Evolutionary conservation across 2,888 invertebrate genomes (phyloP).

Genomic region (Cotesia congregata): DNA sequence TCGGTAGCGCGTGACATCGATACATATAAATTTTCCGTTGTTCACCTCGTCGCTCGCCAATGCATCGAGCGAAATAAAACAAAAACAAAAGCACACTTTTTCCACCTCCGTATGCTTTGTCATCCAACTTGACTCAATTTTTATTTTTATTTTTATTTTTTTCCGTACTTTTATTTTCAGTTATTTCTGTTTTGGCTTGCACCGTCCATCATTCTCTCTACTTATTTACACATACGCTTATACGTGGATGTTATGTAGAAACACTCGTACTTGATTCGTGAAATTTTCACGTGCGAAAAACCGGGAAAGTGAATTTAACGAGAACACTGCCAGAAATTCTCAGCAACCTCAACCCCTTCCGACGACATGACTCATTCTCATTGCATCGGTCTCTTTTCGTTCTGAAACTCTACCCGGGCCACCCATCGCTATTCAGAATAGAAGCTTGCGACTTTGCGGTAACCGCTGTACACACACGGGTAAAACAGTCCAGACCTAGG

Average conservation of each 20-base stretch:
- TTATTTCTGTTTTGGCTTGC: neutral
- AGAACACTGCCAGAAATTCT: constrained; percentile 27
- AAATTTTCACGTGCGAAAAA: constrained; percentile 36
- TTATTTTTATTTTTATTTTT: constrained; percentile 24
- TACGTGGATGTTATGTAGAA: neutral
- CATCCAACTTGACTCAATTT: constrained; percentile 1
- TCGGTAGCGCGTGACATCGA: constrained; percentile 24
- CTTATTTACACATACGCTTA: neutral
- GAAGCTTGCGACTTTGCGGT: constrained; percentile 13
- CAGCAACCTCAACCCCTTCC: constrained; percentile 21
- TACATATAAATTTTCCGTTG: constrained; percentile 30
- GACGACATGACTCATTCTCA: constrained; percentile 18
- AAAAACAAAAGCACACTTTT: constrained; percentile 4
- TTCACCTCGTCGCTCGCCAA: constrained; percentile 1
- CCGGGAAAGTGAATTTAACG: constrained; percentile 26
- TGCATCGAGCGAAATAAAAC: neutral
- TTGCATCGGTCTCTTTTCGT: neutral
- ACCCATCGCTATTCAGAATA: constrained; percentile 1
- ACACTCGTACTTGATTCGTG: constrained; percentile 17
- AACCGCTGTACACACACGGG: neutral
- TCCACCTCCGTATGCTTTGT: neutral
- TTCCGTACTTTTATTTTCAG: constrained; percentile 6
- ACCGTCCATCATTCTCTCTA: constrained; percentile 13
- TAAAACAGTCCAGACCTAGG: neutral
- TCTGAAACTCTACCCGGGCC: neutral